phyloP scores from a whole-genome alignment of 2,113 vertebrate species.

The Odocoileus virginianus region DNA sequence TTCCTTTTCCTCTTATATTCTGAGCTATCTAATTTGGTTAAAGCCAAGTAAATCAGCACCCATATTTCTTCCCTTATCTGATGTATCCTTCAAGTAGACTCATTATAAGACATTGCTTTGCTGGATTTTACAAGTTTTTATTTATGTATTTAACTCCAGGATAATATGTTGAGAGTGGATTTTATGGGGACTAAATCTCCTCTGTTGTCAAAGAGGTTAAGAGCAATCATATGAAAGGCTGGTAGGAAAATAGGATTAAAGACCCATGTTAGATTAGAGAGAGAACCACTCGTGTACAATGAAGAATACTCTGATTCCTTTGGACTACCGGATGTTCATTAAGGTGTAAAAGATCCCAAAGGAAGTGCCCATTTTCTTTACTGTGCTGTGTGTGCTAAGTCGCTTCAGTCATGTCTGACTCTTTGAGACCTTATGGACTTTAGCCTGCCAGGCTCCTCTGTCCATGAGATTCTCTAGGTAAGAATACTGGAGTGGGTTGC shows the following conservation, averaged over 20 bases:
- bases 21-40: background rate
- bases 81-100: background rate
- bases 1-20: slow-evolving; percentile 14
- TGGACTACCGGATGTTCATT: background rate
- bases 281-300: background rate
- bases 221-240: background rate
- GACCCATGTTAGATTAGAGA: background rate
- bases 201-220: background rate
- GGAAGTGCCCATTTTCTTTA: background rate
- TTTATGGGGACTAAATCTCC: background rate
- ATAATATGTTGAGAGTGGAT: background rate
- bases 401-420: no score
- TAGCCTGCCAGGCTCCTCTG: no score
- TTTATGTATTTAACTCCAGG: background rate
- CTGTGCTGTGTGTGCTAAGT: no score
- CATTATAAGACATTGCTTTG: background rate
- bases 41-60: background rate
- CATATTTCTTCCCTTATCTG: background rate
- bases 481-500: no score
- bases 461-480: no score
- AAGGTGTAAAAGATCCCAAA: background rate
- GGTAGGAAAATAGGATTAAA: background rate
- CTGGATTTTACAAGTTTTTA: background rate
- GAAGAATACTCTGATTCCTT: background rate
- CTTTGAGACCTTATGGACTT: no score